Percentiles rank a stretch among this genome's conserved stretches.
Conservation (phyloP, 30 jellyfish, hydroid and myxozoan genomes). For the Aurelia aurita complex sp. Pacific region DNA sequence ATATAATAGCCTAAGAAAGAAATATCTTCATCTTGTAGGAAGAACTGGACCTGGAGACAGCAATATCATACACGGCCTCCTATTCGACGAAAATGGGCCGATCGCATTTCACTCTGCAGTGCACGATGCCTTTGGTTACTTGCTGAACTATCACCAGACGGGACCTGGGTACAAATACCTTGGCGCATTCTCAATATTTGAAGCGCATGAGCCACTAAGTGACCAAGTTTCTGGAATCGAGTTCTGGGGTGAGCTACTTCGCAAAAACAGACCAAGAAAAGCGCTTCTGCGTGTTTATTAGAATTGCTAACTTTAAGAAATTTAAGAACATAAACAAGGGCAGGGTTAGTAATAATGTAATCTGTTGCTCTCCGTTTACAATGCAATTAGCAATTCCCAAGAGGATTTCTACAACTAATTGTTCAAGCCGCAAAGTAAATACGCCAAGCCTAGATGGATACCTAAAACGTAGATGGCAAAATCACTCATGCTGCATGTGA, state of each 20-base stretch:
- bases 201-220: constrained; percentile 40
- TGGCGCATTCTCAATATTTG: constrained; percentile 57
- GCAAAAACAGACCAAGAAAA: constrained; percentile 4
- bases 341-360: no score
- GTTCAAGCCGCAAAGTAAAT: no score
- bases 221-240: constrained; percentile 72
- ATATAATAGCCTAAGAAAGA: no score
- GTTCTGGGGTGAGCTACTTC: constrained; percentile 61
- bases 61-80: constrained; percentile 35
- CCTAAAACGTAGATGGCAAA: no score
- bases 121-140: constrained; percentile 81
- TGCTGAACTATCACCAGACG: constrained; percentile 51
- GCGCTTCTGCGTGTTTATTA: constrained; percentile 1
- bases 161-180: constrained; percentile 88
- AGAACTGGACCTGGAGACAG: constrained; percentile 92
- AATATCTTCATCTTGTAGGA: constrained; percentile 14
- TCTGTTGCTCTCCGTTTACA: no score
- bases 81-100: constrained; percentile 78
- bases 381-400: no score
- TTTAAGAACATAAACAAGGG: no score
- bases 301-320: neutral
- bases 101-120: constrained; percentile 79
- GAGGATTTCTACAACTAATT: no score
- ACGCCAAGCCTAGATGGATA: no score
- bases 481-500: no score